Percentiles rank a stretch among this genome's conserved stretches.
Evolutionary conservation across 2,888 invertebrate genomes (phyloP).

Genomic region (Lissonota sp.): DNA sequence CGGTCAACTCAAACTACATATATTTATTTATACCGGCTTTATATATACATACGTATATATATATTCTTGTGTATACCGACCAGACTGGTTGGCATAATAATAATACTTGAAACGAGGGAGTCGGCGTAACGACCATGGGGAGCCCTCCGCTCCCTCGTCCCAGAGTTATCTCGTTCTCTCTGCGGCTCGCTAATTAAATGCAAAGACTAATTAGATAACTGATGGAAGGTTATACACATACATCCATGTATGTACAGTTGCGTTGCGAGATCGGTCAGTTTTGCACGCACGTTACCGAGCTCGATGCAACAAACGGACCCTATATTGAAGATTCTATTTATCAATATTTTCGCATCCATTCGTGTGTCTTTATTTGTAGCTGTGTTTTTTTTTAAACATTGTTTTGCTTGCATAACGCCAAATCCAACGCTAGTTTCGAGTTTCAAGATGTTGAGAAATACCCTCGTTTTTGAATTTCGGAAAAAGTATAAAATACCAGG

Average conservation of each 20-base stretch:
- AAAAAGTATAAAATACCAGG: too few relatives aligned
- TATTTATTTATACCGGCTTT: conserved; percentile 30
- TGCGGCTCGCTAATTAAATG: conserved; percentile 76
- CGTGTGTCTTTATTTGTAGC: too few relatives aligned
- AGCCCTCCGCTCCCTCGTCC: conserved; percentile 17
- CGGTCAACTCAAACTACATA: conserved; percentile 18
- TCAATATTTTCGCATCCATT: too few relatives aligned
- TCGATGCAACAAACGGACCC: not conserved
- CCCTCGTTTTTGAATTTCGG: too few relatives aligned
- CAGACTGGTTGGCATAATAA: conserved; percentile 20
- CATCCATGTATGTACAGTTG: not conserved
- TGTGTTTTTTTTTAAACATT: too few relatives aligned
- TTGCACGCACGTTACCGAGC: not conserved
- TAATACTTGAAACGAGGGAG: conserved; percentile 40
- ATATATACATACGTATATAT: conserved; percentile 1
- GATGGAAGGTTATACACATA: conserved; percentile 73
- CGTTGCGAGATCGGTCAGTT: not conserved
- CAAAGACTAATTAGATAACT: conserved; percentile 79
- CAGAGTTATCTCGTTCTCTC: conserved; percentile 69
- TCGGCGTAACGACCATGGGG: conserved; percentile 34
- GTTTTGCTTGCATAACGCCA: too few relatives aligned
- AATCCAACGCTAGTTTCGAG: too few relatives aligned
- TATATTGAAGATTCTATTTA: not conserved
- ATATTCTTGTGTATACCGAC: conserved; percentile 20
- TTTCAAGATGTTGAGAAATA: too few relatives aligned